Evolutionary conservation across 1,140 invertebrate species (phyloP), one percentile per base, ranked within the genome.

Genomic region (Chironomus tepperi): DNA sequence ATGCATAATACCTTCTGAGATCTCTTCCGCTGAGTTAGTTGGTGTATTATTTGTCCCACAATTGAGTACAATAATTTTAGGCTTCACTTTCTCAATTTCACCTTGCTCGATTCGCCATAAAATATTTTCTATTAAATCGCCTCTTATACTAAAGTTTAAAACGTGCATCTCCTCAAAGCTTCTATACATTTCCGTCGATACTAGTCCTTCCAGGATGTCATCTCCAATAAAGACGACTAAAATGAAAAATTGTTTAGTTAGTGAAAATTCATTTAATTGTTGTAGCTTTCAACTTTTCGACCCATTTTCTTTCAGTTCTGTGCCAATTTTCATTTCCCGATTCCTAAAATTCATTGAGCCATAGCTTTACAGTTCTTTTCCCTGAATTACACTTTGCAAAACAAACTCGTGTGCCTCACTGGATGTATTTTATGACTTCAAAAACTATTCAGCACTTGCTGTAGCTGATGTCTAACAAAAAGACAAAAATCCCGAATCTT

Each of bases 121-220:
- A 15, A 96, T 88, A 87, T 97, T 88, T 83, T 96, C 90, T 24
- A 92, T 93, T 83, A 90, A 86, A 84, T 97, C 94, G 75, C 89
- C 91, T 76, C 92, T 90, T 79, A 97, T 94, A 77, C 94, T 93
- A 84, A 96, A 96, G 83, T 96, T 96, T 75, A 96, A 86, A 80
- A 90, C 91, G 83, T 96, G 94, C 78, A 95, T 85, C 19, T 92
- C 93, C 47, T 89, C 92, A 87, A 95, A 95, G 83, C 91, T 88
- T 78, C 92, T 88, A 78, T 90, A 96, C 18, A 93, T 86, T 84
- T 93, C 89, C 43, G 90, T 90, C 78, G 91, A 89, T 79, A 89
- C 87, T 77, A 96, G 82, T 43, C 91, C 88, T 82, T 91, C 88
- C 75, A 96, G 85, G 73, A 95, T 87, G 67, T 92, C 95, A 84